Evolutionary conservation across 1,140 invertebrate species (phyloP), one percentile per base, ranked within the genome.

Genomic region (Camponotus floridanus): DNA sequence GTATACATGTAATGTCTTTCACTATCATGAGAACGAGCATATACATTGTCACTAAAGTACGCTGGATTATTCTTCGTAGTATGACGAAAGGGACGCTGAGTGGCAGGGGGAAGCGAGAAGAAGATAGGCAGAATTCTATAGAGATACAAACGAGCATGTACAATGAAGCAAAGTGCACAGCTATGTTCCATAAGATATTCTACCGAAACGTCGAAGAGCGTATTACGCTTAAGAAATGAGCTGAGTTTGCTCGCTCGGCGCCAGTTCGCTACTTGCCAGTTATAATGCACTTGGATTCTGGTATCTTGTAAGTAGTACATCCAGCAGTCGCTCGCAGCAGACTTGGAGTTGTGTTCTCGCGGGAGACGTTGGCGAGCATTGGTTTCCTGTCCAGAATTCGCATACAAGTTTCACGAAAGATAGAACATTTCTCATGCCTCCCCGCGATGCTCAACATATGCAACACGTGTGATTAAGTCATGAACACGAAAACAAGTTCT

Each of bases 181-280:
- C 79, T 59, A 59, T 83, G 68, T 83, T 83, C 79, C 31, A 48
- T 74, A 74, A 83, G 79, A 74, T 83, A 83, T 83, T 83, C 79
- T 9, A 21, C 39, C 79, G 79, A 83, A 83, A 83, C 31, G 79
- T 83, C 79, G 79, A 83, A 83, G 68, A 74, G 55, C 39, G 42
- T 74, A 83, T 83, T 83, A 83, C n/a, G 70, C 87, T 88, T 88
- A 88, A 88, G 87, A 88, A 88, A 86, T 83, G 85, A 86, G 68
- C 70, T 65, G 76, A 88, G 85, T 81, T 86, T 70, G 76, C 76
- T 68, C 51, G 76, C 65, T 57, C 45, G 85, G 62, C 85, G 51
- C 33, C 64, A 88, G 87, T 88, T 88, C 61, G 74, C 87, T 81
- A 59, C 73, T 67, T 86, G 42, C 59, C 55, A 51, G 70, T 33